A percentile compares a stretch with the other conserved stretches of the same genome.
These are phyloP conservation scores for Eurois occulta DNA, from an alignment of 2,888 invertebrate genomes.

Conservation along the genomic window DNA sequence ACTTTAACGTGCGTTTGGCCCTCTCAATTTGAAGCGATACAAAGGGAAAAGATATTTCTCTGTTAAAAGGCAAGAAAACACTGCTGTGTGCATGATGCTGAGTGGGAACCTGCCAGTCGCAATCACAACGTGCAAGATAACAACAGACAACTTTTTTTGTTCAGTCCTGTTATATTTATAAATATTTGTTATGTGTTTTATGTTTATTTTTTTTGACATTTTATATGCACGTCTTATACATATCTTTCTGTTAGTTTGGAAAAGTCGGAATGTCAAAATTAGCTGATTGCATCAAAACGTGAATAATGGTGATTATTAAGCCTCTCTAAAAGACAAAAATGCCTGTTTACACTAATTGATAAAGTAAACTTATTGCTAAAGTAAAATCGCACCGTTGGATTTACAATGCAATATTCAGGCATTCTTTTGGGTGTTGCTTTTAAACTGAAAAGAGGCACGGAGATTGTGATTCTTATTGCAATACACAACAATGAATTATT, in stretches of 20 bases:
- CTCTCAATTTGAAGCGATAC: neutral
- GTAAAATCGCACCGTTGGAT: neutral
- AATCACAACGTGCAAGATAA: too few species aligned
- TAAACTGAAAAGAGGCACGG: neutral
- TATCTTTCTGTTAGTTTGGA: too few species aligned
- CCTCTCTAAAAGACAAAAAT: neutral
- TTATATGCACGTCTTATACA: too few species aligned
- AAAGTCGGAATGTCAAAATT: neutral
- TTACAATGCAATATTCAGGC: neutral
- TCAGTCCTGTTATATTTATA: too few species aligned
- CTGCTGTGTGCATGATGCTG: neutral
- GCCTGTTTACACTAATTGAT: neutral
- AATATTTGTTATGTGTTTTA: too few species aligned
- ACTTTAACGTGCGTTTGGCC: neutral
- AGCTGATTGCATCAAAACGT: neutral
- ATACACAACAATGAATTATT: neutral
- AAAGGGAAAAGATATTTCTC: neutral
- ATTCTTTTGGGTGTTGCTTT: neutral
- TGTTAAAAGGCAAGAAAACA: neutral
- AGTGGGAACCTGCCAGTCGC: too few species aligned
- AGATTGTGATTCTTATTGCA: neutral
- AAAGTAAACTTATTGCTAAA: neutral
- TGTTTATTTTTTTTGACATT: too few species aligned
- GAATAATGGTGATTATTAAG: neutral
- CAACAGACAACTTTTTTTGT: too few species aligned